phyloP scores from a whole-genome alignment of 2,113 vertebrate genomes.

The Himantopus leucocephalus region DNA sequence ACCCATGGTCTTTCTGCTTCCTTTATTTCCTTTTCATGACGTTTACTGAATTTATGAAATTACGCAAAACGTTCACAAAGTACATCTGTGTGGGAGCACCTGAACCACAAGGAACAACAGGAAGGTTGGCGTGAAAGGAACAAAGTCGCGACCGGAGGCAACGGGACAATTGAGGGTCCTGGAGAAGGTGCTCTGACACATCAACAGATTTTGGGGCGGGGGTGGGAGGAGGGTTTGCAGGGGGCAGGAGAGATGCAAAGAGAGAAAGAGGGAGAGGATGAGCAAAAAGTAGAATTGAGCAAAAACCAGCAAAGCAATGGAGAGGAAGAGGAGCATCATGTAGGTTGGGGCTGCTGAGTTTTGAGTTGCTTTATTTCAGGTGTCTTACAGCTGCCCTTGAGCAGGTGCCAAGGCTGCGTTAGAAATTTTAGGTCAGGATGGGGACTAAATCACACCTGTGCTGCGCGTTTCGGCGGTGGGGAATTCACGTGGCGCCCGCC shows the following conservation, averaged over 20 bases:
- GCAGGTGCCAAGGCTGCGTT: background rate
- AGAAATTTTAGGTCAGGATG: background rate
- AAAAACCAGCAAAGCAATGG: background rate
- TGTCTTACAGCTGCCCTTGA: background rate
- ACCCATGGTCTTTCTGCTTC: background rate
- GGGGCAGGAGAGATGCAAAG: background rate
- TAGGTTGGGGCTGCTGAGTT: background rate
- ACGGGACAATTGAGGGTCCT: background rate
- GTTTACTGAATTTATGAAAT: background rate
- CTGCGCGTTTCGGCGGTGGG: background rate
- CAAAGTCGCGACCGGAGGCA: background rate
- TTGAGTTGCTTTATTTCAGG: background rate
- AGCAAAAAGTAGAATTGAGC: background rate
- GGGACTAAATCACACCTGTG: background rate
- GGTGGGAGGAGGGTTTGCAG: background rate
- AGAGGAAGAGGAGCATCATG: fast-evolving
- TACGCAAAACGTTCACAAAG: background rate
- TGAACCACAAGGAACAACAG: background rate
- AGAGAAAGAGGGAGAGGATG: background rate
- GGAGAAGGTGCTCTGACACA: background rate
- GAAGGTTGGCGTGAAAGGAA: background rate
- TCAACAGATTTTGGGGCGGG: background rate
- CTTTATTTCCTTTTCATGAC: background rate
- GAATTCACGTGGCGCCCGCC: background rate
- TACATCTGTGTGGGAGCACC: background rate